These are phyloP conservation scores for Agelaius tricolor DNA, from an alignment of 2,113 vertebrate genomes.

Conservation along the genomic window DNA sequence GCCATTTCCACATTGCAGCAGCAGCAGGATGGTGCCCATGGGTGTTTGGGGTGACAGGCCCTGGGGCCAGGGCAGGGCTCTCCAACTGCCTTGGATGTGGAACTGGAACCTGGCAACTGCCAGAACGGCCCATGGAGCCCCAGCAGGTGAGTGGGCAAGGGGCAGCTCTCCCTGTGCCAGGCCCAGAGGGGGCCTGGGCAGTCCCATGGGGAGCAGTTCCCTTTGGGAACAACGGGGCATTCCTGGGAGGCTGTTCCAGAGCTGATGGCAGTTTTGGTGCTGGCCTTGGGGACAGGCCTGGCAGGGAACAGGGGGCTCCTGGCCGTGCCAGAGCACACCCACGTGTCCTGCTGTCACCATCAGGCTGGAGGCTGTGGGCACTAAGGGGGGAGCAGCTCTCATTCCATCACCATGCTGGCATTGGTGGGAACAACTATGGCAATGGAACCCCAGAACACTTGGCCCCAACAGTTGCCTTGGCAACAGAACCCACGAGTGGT, in stretches of 20 bases:
- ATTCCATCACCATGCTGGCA: fast-evolving
- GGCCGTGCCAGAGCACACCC: not conserved
- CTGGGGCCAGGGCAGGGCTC: not conserved
- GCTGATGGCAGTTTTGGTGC: fast-evolving
- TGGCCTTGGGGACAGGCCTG: not conserved
- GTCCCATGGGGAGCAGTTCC: fast-evolving
- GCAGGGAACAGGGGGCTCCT: fast-evolving
- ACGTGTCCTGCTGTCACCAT: not conserved
- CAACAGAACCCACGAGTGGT: fast-evolving
- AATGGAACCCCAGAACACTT: not conserved
- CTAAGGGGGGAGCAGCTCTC: not conserved
- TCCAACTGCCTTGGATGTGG: not conserved
- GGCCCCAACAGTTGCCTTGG: not conserved
- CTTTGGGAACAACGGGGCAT: not conserved
- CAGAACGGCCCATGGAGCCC: not conserved
- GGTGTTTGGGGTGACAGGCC: not conserved
- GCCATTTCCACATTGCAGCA: too few species aligned
- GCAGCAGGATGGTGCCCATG: fast-evolving
- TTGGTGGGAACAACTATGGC: not conserved
- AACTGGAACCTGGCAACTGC: not conserved
- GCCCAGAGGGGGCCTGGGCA: not conserved
- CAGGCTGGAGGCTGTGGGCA: not conserved
- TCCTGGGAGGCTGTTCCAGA: fast-evolving
- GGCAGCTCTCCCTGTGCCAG: not conserved
- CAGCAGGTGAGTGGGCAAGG: not conserved